Conservation (phyloP, 2,888 invertebrate genomes). For the Erebia palarica region DNA sequence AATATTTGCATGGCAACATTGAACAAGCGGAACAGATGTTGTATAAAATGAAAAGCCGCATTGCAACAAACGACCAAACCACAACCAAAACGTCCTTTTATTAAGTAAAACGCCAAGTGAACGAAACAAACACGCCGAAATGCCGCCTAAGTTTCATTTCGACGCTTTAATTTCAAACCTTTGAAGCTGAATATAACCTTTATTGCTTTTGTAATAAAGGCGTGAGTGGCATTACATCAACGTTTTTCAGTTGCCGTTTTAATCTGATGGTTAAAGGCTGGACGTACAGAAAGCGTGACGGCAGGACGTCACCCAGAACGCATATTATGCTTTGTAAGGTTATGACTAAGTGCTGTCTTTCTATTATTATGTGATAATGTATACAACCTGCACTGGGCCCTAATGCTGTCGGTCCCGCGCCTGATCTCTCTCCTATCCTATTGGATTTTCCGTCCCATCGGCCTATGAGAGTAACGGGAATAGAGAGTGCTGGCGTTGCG, state of each 20-base stretch:
- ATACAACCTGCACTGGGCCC: no score
- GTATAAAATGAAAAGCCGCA: slow-evolving; percentile 34
- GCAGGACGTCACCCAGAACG: slow-evolving; percentile 48
- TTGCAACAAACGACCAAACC: slow-evolving; percentile 33
- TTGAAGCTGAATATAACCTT: slow-evolving; percentile 73
- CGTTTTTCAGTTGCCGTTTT: slow-evolving; percentile 40
- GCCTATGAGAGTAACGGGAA: no score
- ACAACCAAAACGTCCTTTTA: slow-evolving; percentile 46
- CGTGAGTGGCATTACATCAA: slow-evolving; percentile 54
- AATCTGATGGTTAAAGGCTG: slow-evolving; percentile 45
- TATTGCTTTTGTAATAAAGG: slow-evolving; percentile 77
- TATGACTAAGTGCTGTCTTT: no score
- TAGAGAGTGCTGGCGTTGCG: no score
- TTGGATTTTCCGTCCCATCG: no score
- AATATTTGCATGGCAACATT: slow-evolving; percentile 11
- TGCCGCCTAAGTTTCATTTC: slow-evolving; percentile 68
- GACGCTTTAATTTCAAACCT: slow-evolving; percentile 69
- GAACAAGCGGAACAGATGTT: background rate
- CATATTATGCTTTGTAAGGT: no score
- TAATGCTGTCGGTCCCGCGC: no score
- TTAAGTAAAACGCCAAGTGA: slow-evolving; percentile 60
- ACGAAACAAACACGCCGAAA: slow-evolving; percentile 57
- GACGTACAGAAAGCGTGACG: slow-evolving; percentile 28
- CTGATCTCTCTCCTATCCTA: no score
- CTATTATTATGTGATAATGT: no score